phyloP scores from a whole-genome alignment of 2,797 vertebrate genomes.

The Tolypeutes matacus region DNA sequence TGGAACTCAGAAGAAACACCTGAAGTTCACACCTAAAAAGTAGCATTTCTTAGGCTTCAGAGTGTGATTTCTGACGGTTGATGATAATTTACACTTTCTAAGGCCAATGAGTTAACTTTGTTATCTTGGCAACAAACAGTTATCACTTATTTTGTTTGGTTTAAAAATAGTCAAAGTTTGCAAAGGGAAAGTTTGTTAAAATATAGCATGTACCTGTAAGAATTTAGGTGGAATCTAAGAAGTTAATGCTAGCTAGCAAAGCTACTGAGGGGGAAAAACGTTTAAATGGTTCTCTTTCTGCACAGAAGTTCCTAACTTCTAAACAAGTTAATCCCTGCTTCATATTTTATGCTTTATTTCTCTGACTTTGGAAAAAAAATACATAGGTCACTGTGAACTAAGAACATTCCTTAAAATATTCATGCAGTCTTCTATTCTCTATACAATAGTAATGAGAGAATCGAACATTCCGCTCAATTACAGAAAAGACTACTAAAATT shows the following conservation, averaged over 20 bases:
- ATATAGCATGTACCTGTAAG: conserved; percentile 32
- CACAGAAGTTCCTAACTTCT: conserved; percentile 39
- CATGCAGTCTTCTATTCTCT: conserved; percentile 54
- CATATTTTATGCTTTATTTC: conserved; percentile 70
- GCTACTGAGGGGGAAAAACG: conserved; percentile 36
- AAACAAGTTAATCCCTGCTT: conserved; percentile 51
- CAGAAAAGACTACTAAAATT: conserved; percentile 50
- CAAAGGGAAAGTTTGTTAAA: conserved; percentile 50
- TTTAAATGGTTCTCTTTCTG: conserved; percentile 36
- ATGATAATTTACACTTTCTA: conserved; percentile 65
- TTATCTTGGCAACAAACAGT: conserved; percentile 69
- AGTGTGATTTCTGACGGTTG: conserved; percentile 60
- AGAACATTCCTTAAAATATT: conserved; percentile 61
- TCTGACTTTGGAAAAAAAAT: conserved; percentile 21
- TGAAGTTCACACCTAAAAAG: conserved; percentile 64
- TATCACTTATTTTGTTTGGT: conserved; percentile 52
- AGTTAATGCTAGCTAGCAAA: conserved; percentile 4
- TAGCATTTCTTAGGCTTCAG: not conserved
- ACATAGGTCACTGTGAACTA: conserved; percentile 55
- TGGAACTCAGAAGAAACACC: conserved; percentile 72
- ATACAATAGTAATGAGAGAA: conserved; percentile 60
- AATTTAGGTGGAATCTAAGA: not conserved
- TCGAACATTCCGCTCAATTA: conserved; percentile 65
- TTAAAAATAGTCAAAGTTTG: conserved; percentile 68
- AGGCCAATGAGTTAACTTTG: conserved; percentile 58